Percentiles rank a stretch among this genome's conserved stretches.
These are phyloP conservation scores for Acrobasis consociella DNA, from an alignment of 2,888 invertebrate genomes.

Conservation along the genomic window DNA sequence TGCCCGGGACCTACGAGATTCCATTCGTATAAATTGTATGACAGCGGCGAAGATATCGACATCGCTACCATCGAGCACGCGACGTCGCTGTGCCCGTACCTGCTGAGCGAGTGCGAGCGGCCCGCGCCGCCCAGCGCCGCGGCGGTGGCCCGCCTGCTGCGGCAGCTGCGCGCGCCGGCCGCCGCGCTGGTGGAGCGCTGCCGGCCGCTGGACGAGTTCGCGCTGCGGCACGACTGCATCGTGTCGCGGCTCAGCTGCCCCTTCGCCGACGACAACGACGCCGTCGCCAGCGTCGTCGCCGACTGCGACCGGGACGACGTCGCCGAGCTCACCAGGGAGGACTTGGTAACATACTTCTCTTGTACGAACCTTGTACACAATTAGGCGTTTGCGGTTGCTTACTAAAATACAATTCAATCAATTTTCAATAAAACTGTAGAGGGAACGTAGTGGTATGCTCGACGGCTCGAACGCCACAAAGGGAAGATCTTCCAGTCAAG, in stretches of 20 bases:
- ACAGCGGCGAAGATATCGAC: slow-evolving; percentile 43
- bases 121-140: slow-evolving; percentile 29
- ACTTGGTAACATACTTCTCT: slow-evolving; percentile 33
- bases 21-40: too few relatives aligned
- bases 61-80: slow-evolving; percentile 46
- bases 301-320: slow-evolving; percentile 29
- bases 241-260: slow-evolving; percentile 51
- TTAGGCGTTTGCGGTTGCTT: too few relatives aligned
- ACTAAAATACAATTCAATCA: too few relatives aligned
- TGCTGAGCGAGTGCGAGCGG: slow-evolving; percentile 35
- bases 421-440: too few relatives aligned
- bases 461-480: too few relatives aligned
- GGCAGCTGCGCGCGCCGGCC: slow-evolving; percentile 21
- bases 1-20: too few relatives aligned
- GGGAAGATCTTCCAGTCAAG: too few relatives aligned
- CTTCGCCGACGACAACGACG: slow-evolving; percentile 44
- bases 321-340: slow-evolving; percentile 38
- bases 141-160: slow-evolving; percentile 29
- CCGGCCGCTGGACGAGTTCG: slow-evolving; percentile 35
- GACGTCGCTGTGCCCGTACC: slow-evolving; percentile 46
- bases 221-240: slow-evolving; percentile 48
- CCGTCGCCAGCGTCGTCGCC: slow-evolving; percentile 35
- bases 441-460: too few relatives aligned
- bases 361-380: not conserved
- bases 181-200: not conserved